These are phyloP conservation scores for Oophaga pumilio DNA, from an alignment of 2,113 vertebrate species.

Conservation along the genomic window DNA sequence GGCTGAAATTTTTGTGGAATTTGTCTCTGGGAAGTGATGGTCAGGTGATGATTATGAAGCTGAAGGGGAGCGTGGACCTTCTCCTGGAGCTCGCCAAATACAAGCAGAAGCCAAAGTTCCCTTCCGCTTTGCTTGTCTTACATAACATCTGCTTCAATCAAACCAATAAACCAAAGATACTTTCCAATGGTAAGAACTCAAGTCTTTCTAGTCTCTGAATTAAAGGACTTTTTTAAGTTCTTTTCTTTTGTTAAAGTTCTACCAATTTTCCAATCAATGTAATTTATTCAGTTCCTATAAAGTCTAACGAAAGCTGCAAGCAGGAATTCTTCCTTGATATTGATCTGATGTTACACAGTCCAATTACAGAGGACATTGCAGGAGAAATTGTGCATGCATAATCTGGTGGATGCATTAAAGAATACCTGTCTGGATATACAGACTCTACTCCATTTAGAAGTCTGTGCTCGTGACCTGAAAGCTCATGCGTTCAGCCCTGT, in stretches of 20 bases:
- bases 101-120: constrained; percentile 67
- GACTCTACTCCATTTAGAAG: neutral
- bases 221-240: neutral
- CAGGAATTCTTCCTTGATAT: neutral
- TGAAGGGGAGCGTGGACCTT: constrained; percentile 83
- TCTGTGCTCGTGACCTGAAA: neutral
- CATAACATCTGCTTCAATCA: constrained; percentile 85
- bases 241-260: neutral
- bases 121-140: constrained; percentile 77
- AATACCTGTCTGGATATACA: neutral
- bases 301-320: neutral
- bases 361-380: neutral
- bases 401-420: neutral
- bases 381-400: neutral
- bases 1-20: constrained; percentile 87
- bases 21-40: constrained; percentile 87
- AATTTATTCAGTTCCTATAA: neutral
- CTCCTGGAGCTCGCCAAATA: constrained; percentile 81
- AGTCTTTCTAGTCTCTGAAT: neutral
- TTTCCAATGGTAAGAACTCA: constrained; percentile 80
- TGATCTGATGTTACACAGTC: neutral
- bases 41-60: constrained; percentile 86
- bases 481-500: neutral
- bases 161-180: constrained; percentile 84
- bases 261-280: neutral